Percentiles rank a stretch among this genome's conserved stretches.
Evolutionary conservation across 1,140 invertebrate genomes (phyloP).

Genomic region (Diorhabda carinulata): DNA sequence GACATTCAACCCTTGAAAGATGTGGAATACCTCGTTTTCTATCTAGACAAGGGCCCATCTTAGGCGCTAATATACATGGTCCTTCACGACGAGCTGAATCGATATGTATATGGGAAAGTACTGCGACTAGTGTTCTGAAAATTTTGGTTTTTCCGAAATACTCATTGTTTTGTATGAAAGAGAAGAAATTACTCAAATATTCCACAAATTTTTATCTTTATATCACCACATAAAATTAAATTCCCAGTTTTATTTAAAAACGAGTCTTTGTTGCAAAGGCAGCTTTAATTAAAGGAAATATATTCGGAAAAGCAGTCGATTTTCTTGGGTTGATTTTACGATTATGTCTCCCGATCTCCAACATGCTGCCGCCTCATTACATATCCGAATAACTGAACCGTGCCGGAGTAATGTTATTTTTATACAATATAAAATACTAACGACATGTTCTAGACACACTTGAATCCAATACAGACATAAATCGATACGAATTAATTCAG

Average conservation of each 20-base stretch:
- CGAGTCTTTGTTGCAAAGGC: slow-evolving; percentile 5
- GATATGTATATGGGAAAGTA: no score
- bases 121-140: no score
- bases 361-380: slow-evolving; percentile 42
- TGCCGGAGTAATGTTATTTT: slow-evolving; percentile 41
- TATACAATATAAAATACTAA: slow-evolving; percentile 44
- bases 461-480: slow-evolving; percentile 4
- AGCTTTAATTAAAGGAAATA: slow-evolving; percentile 38
- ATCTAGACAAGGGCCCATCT: no score
- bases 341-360: slow-evolving; percentile 35
- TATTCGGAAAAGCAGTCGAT: slow-evolving; percentile 36
- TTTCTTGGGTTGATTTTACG: slow-evolving; percentile 39
- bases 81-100: no score
- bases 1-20: no score
- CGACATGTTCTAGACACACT: slow-evolving; percentile 42
- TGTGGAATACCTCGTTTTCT: no score
- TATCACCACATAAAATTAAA: no score
- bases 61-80: no score
- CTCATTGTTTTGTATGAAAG: no score
- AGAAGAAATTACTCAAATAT: no score
- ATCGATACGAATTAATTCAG: not conserved
- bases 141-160: no score
- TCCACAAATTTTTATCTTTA: no score
- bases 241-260: not conserved
- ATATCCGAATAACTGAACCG: slow-evolving; percentile 43